These are phyloP conservation scores for Paraplagusia blochii DNA, from an alignment of 2,113 vertebrate genomes.

Conservation along the genomic window DNA sequence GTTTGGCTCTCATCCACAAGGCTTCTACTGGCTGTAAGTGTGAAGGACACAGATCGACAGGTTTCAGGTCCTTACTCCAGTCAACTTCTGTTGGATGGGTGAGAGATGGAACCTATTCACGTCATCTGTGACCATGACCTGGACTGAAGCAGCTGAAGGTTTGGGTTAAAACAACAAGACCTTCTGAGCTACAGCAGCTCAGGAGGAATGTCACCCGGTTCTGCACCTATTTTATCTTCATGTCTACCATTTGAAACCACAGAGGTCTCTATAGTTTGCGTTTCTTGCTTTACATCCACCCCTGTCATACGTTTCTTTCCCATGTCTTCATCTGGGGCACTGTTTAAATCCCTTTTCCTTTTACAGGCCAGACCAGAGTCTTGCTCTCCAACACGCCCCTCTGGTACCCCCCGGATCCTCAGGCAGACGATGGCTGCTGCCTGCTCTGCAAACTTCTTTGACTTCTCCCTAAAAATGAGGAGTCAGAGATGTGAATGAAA, in stretches of 20 bases:
- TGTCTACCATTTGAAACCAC: slow-evolving; percentile 1
- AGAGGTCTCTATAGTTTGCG: not conserved
- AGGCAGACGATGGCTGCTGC: slow-evolving; percentile 91
- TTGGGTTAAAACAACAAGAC: too few species aligned
- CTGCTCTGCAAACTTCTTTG: slow-evolving; percentile 95
- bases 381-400: slow-evolving; percentile 81
- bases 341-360: slow-evolving; percentile 81
- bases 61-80: too few species aligned
- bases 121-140: too few species aligned
- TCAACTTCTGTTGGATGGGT: too few species aligned
- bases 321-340: slow-evolving; percentile 32
- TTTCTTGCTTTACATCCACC: not conserved
- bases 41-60: too few species aligned
- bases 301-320: slow-evolving; percentile 47
- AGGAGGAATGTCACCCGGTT: not conserved
- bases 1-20: too few species aligned
- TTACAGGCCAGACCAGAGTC: slow-evolving; percentile 80
- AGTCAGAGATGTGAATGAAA: not conserved
- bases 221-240: not conserved
- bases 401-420: slow-evolving; percentile 81
- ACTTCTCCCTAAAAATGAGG: slow-evolving; percentile 86
- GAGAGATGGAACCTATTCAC: too few species aligned
- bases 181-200: not conserved
- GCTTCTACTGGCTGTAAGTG: too few species aligned
- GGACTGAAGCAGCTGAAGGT: too few species aligned